These are phyloP conservation scores for Acleris laterana DNA, from an alignment of 2,888 invertebrate genomes.

Conservation along the genomic window DNA sequence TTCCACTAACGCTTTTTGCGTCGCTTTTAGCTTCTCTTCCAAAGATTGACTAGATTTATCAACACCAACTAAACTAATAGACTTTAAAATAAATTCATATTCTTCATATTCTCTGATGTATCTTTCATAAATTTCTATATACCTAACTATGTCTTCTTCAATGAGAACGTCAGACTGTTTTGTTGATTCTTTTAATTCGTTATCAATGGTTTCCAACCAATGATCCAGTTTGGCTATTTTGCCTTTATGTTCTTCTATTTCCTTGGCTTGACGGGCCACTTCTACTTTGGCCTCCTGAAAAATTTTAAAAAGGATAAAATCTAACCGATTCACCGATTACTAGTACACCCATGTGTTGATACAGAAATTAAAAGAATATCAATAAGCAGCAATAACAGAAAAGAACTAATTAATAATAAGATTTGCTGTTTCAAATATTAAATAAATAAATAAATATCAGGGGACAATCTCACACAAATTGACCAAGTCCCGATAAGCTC, in stretches of 20 bases:
- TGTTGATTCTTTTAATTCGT: slow-evolving; percentile 75
- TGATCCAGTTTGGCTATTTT: slow-evolving; percentile 74
- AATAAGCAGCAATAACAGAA: too few species aligned
- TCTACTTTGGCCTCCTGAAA: slow-evolving; percentile 79
- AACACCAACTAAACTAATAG: slow-evolving; percentile 72
- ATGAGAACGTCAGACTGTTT: slow-evolving; percentile 63
- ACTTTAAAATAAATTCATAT: slow-evolving; percentile 72
- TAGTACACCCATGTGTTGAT: not conserved
- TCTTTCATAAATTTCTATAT: slow-evolving; percentile 77
- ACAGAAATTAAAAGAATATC: not conserved
- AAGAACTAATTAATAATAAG: too few species aligned
- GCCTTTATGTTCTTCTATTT: slow-evolving; percentile 70
- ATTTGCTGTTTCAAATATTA: too few species aligned
- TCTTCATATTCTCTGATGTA: slow-evolving; percentile 78
- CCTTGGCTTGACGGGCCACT: slow-evolving; percentile 64
- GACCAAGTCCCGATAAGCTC: too few species aligned
- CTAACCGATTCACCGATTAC: slow-evolving; percentile 5
- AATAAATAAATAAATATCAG: too few species aligned
- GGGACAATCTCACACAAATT: too few species aligned
- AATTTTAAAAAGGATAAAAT: not conserved
- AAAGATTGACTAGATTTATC: slow-evolving; percentile 82
- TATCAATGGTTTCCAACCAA: slow-evolving; percentile 80
- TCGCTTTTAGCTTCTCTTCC: slow-evolving; percentile 82
- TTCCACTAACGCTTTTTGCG: slow-evolving; percentile 84
- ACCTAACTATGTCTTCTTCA: slow-evolving; percentile 72